These are phyloP conservation scores for Nematopogon swammerdamellus DNA, from an alignment of 2,888 invertebrate species.

Conservation along the genomic window DNA sequence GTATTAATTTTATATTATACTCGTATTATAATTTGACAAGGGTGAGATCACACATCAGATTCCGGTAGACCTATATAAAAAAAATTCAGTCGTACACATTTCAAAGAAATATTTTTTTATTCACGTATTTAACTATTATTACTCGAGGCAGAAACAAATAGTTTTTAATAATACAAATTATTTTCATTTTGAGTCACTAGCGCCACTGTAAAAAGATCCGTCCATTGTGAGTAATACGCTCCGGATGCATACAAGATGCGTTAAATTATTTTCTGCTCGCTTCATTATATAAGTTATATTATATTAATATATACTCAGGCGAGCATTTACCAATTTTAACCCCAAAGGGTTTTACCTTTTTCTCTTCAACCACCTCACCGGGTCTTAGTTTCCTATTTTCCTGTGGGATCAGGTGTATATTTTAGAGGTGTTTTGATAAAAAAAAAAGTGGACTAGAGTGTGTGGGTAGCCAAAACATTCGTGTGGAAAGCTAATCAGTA, in stretches of 20 bases:
- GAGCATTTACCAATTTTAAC: conserved; percentile 47
- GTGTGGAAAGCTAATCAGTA: neutral
- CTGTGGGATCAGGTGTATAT: conserved; percentile 56
- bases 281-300: conserved; percentile 41
- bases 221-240: conserved; percentile 17
- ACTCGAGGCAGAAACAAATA: too few species aligned
- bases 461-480: neutral
- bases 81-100: too few species aligned
- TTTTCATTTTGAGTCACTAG: too few species aligned
- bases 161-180: too few species aligned
- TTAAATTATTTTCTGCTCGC: conserved; percentile 18
- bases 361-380: conserved; percentile 90
- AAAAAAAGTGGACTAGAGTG: neutral
- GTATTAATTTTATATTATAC: too few species aligned
- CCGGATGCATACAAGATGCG: conserved; percentile 36
- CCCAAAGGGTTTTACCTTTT: conserved; percentile 74
- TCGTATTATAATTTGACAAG: too few species aligned
- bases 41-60: too few species aligned
- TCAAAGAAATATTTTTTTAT: too few species aligned
- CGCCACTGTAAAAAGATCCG: neutral
- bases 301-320: conserved; percentile 32
- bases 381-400: conserved; percentile 91
- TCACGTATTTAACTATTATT: too few species aligned
- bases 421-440: neutral
- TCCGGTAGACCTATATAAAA: too few species aligned